Evolutionary conservation across 2,113 vertebrate species (phyloP), one percentile per base, ranked within the genome.

Genomic region (Siniperca chuatsi): DNA sequence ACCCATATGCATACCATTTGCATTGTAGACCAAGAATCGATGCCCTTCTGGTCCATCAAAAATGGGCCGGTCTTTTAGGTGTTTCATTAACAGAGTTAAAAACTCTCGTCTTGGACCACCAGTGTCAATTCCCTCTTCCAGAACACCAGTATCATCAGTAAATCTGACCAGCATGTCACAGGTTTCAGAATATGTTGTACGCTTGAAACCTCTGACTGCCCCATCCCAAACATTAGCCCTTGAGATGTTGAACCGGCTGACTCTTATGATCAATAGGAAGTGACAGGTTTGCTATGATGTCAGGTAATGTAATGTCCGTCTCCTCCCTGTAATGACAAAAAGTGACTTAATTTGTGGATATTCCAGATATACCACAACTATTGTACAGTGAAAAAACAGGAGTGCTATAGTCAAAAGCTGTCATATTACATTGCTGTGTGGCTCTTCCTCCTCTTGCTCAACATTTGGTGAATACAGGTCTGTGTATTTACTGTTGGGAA

Each of bases 141-240:
- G n/a, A n/a, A n/a, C n/a, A n/a, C n/a, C n/a, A 79, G 83, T 8
- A 82, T 88, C 77, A 87, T 90, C 86, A 50, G 78, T 90, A 71
- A 90, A 90, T 78, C 8, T 79, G 2, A 90, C 86, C 40, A 87
- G 78, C 78, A 90, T 83, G 78, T 89, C 84, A 84, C 35, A 82
- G 65, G 21, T 74, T 88, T 86, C 80, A 48, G 82, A 90, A 52
- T 65, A 88, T 57, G 68, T 62, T 74, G 40, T 40, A 81, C 25
- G 37, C 54, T 72, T 87, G 72, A 86, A 88, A 75, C 80, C 80
- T 66, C 73, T 81, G 58, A 86, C 60, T n/a, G 75, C 69, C 23
- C 75, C 64, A 50, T 79, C 75, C 68, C 84, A 86, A 25, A 82
- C 4, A 74, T 86, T 61, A 21, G 75, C 23, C 23, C 68, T 57